A percentile compares a stretch with the other conserved stretches of the same genome.
Conservation (phyloP, 2,113 vertebrate species). For the Archocentrus centrarchus region DNA sequence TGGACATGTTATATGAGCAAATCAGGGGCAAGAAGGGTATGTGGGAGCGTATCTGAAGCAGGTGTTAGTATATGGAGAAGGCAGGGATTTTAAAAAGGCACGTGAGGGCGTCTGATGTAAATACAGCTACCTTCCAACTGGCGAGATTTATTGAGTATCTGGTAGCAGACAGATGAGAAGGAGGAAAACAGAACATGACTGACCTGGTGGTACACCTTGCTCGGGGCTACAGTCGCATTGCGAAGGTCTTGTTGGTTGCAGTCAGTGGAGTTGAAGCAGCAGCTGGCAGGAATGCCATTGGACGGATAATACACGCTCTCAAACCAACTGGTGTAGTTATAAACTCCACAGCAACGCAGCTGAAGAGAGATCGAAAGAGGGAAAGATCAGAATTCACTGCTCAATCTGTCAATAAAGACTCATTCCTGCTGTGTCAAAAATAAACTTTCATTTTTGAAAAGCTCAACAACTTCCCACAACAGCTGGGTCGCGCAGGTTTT, state of each 20-base stretch:
- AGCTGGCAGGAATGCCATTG: slow-evolving; percentile 92
- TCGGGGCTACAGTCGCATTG: slow-evolving; percentile 90
- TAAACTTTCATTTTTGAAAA: neutral
- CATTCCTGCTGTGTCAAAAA: neutral
- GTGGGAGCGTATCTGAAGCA: slow-evolving; percentile 43
- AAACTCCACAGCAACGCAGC: slow-evolving; percentile 97
- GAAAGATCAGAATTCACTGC: neutral
- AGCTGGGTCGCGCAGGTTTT: neutral
- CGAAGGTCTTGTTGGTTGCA: slow-evolving; percentile 90
- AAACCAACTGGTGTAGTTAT: slow-evolving; percentile 98
- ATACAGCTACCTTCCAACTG: neutral
- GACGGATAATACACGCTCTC: slow-evolving; percentile 91
- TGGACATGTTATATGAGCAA: slow-evolving; percentile 50
- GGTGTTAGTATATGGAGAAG: slow-evolving; percentile 27
- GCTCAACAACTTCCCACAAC: neutral
- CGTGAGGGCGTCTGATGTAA: neutral
- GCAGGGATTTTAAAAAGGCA: neutral
- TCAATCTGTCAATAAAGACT: neutral
- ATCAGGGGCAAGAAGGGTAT: slow-evolving; percentile 44
- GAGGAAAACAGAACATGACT: neutral
- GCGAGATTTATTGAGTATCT: neutral
- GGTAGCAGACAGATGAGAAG: neutral
- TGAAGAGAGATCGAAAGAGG: slow-evolving; percentile 52
- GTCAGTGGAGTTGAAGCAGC: slow-evolving; percentile 92
- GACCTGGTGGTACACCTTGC: slow-evolving; percentile 97